phyloP scores from a whole-genome alignment of 2,888 invertebrate genomes.

The Agriopis aurantiaria region DNA sequence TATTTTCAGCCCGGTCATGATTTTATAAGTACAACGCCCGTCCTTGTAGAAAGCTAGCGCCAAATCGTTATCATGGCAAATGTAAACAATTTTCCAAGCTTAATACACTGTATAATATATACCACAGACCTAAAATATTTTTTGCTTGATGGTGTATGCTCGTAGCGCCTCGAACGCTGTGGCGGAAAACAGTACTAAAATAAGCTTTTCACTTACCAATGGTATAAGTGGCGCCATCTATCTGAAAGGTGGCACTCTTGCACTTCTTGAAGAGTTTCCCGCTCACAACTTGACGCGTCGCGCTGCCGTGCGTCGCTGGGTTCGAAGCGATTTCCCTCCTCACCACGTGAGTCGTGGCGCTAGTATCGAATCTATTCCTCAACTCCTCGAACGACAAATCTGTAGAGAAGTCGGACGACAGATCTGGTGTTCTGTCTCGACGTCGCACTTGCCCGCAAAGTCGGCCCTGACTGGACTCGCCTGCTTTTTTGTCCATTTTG shows the following conservation, averaged over 20 bases:
- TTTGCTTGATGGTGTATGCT: neutral
- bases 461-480: conserved; percentile 61
- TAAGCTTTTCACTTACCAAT: conserved; percentile 88
- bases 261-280: conserved; percentile 92
- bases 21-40: conserved; percentile 10
- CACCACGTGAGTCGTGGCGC: conserved; percentile 62
- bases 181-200: conserved; percentile 51
- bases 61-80: neutral
- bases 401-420: conserved; percentile 68
- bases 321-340: conserved; percentile 75
- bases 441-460: conserved; percentile 76
- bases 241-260: conserved; percentile 94
- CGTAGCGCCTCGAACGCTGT: conserved; percentile 39
- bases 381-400: conserved; percentile 80
- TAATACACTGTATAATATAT: neutral
- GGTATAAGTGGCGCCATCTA: conserved; percentile 94
- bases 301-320: conserved; percentile 82
- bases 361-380: conserved; percentile 77
- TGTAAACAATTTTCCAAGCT: conserved; percentile 5
- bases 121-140: no score
- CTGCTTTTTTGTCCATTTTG: conserved; percentile 71
- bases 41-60: conserved; percentile 7
- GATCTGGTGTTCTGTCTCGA: conserved; percentile 68
- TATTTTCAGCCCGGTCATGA: conserved; percentile 10
- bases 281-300: conserved; percentile 80